Evolutionary conservation across 64 coral and sea anemone species (phyloP), one percentile per base, ranked within the genome.

Genomic region (Pachyseris speciosa): DNA sequence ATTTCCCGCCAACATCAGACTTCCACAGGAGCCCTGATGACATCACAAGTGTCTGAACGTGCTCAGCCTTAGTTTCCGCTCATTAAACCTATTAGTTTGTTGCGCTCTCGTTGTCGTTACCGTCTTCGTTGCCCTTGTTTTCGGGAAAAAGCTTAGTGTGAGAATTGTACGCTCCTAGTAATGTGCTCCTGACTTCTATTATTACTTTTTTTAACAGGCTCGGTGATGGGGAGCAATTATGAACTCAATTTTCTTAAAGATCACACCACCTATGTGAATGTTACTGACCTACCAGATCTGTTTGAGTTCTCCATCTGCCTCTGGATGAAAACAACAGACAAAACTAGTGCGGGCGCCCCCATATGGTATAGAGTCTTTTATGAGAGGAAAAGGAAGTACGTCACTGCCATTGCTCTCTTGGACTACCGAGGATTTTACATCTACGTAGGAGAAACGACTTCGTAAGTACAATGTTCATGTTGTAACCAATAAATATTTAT

Each of bases 361-460:
- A 37, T 89, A 11, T 45, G 73, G 52, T 77, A 77, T 58, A 75
- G 87, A 64, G 52, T 65, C 22, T 51, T 53, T n/a, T n/a, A n/a
- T n/a, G n/a, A n/a, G n/a, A n/a, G n/a, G n/a, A n/a, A n/a, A n/a
- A n/a, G n/a, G n/a, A 49, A 27, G 30, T 38, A 89, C 5, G 57
- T 77, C 19, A 45, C 72, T 32, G 87, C 87, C 9, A 89, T 89
- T 66, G 87, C 70, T 7, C 31, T 89, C 19, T 11, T 89, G 8
- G 87, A 89, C 67, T 89, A 89, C 51, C 57, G 70, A 45, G 61
- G 61, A 75, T 37, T 89, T 7, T 72, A 34, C 0, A 10, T 88
- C 7, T 88, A 72, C 13, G 27, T 75, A 3, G 85, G 85, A 8
- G 85, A 88, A 45, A 2, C 43, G 16, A 58, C 6, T 11, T 88